Evolutionary conservation across 37 sponge, comb jelly and placozoan genomes (phyloP), one percentile per base, ranked within the genome.

Genomic region (Ephydatia muelleri): DNA sequence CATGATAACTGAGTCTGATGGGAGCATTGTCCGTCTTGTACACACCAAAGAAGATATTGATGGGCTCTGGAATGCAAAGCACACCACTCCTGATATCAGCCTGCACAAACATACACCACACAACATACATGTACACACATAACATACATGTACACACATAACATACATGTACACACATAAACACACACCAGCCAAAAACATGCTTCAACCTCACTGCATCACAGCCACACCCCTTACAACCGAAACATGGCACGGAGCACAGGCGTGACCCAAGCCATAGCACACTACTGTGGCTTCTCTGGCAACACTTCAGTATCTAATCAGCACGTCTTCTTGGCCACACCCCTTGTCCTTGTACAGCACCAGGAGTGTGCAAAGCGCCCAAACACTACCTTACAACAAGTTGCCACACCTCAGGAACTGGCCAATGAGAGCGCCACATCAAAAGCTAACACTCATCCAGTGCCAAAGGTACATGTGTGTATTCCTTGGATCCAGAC

Each of bases 1-100:
- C 80, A 82, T 98, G 98, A 80, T 98, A 98, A 73, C 94, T 94
- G 26, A 98, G 80, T 13, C 98, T 85, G 28, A 98, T 89, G 27
- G 98, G 98, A 30, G 96, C 94, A 84, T 95, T 94, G 84, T 98
- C 96, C 9, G 94, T 93, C 86, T 95, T 92, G 87, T 96, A 92
- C 69, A 94, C 85, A 2, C 94, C 92, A 79, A 92, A 89, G 76
- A 98, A 94, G 19, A 92, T 95, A 79, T 95, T 98, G 66, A 94
- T 93, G 39, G 98, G 98, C 73, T 95, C 96, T 97, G 81, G 2
- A 82, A 22, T 3, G 68, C 33, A 29, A 38, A n/a, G 27, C 2
- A 11, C n/a, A 35, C 29, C 40, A 78, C 26, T 5, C 64, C 23
- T 39, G 21, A 21, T 34, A 27, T n/a, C 13, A 19, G 13, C 13